phyloP scores from a whole-genome alignment of 1,140 invertebrate species.

The Myzus persicae region DNA sequence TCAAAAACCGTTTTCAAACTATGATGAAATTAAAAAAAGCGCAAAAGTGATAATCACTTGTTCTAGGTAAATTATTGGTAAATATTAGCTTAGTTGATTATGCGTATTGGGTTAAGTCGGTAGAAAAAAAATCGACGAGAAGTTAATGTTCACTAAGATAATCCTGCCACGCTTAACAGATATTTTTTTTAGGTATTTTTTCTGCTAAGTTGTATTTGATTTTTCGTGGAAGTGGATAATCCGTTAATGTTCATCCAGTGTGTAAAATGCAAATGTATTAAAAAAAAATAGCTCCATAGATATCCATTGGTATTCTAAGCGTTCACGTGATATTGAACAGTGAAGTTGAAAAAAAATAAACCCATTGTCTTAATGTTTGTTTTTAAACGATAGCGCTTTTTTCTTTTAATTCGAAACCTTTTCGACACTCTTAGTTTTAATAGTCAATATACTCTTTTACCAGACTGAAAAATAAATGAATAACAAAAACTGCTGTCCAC shows the following conservation, averaged over 20 bases:
- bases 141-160: not conserved
- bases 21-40: not conserved
- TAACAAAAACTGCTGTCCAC: not conserved
- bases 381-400: not conserved
- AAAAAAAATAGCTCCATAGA: not conserved
- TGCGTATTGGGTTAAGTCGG: not conserved
- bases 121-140: not conserved
- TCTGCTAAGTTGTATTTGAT: not conserved
- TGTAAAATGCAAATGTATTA: constrained; percentile 45
- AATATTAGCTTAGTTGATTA: not conserved
- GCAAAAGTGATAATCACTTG: not conserved
- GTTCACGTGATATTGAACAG: constrained; percentile 43
- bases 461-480: constrained; percentile 24
- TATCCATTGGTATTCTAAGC: constrained; percentile 50
- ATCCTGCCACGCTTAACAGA: not conserved
- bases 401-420: constrained; percentile 11
- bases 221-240: not conserved
- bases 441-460: not conserved
- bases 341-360: not conserved
- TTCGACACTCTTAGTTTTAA: constrained; percentile 42
- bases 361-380: not conserved
- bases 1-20: not conserved
- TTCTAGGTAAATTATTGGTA: not conserved
- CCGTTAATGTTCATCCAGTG: constrained; percentile 32
- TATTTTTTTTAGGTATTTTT: not conserved